Evolutionary conservation across 1,140 invertebrate species (phyloP), one percentile per base, ranked within the genome.

Genomic region (Tetramorium simillimum): DNA sequence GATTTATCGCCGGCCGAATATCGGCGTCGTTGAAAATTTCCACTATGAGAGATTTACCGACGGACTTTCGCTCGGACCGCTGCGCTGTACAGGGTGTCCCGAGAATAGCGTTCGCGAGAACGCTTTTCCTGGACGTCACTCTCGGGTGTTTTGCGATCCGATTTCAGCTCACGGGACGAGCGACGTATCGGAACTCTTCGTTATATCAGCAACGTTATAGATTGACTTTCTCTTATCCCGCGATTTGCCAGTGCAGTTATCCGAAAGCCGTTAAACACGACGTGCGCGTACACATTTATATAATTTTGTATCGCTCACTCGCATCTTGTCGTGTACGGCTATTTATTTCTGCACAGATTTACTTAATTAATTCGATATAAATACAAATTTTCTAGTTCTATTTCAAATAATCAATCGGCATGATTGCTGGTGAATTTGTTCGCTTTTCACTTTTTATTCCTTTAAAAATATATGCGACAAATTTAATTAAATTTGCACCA

Each of bases 1-100:
- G 69, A 84, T 84, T 84, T 84, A 84, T 84, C 80, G 69, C 18
- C 28, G 28, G 24, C 53, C 80, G 69, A 84, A 84, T 84, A 73
- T 84, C 80, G 62, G 7, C 63, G 43, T 49, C 60, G 53, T 67
- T 40, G 40, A 60, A n/a, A 58, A 62, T 84, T 84, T 82, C 53
- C 80, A n/a, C n/a, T 53, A 14, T 37, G 80, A 84, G 51, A 81
- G 80, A 75, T 84, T 75, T 84, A 75, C 80, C 43, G 69, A 43
- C 40, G 69, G 18, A 84, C 80, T 84, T 84, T 73, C 69, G 80
- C 80, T 14, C n/a, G 67, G 24, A 43, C 37, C 37, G 58, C 51
- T 28, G 37, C 37, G 58, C 51, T 28, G 37, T 69, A 62, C 21
- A 24, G 40, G 49, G 63, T 81, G 63, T 69, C 67, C 69, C 53